Evolutionary conservation across 2,113 vertebrate species (phyloP), one percentile per base, ranked within the genome.

Genomic region (Elaphurus davidianus): DNA sequence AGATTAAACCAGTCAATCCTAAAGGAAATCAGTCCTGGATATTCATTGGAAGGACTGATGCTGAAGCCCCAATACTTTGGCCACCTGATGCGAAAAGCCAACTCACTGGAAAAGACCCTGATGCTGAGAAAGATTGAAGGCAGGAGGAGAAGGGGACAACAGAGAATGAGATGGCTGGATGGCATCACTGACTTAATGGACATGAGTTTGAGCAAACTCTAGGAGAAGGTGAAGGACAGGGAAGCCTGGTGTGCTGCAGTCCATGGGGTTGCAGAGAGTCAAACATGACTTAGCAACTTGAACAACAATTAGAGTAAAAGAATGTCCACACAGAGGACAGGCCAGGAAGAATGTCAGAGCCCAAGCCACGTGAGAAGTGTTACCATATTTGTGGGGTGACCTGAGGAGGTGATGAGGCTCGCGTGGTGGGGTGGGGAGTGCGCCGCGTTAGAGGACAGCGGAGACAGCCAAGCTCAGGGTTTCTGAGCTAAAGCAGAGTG

Each of bases 361-460:
- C 13, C 54, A 88, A 11, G 28, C 1, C 43, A 83, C 19, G 11
- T 27, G 12, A 76, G 88, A 13, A 30, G 1, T 1, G 21, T 6
- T 6, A 4, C 33, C 36, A 5, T 30, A n/a, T 1, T 17, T 28
- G 3, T 19, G 25, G 33, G 11, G 2, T 40, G 16, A 1, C 59
- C 30, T n/a, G 30, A 82, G 36, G 2, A 11, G 74, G 15, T 30
- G 57, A 57, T 2, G 43, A 76, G 9, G 3, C 8, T 21, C 1
- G 0, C 2, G 6, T 28, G 57, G 45, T 13, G 0, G 74, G 19
- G 45, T 43, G 14, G n/a, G 36, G 14, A n/a, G 14, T 54, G 28
- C 14, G 14, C 57, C 3, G 7, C 0, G 6, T 54, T 0, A 5
- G 8, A 78, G 7, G 14, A 43, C 10, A 82, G 21, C 15, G 36